Percentiles rank a stretch among this genome's conserved stretches.
Evolutionary conservation across 2,888 invertebrate genomes (phyloP).

Genomic region (Ichneumoninae sp.): DNA sequence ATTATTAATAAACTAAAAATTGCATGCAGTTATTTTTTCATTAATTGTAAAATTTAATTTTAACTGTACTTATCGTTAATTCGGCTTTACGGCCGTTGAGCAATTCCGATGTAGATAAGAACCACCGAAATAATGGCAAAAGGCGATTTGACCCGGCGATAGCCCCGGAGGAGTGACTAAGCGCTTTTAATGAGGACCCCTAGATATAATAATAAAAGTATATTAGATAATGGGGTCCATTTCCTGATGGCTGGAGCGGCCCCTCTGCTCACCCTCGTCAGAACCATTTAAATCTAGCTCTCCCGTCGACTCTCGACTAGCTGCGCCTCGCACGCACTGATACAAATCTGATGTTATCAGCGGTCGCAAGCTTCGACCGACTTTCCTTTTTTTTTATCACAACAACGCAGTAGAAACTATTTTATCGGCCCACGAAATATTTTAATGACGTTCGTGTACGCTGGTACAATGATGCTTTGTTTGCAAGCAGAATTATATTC

Average conservation of each 20-base stretch:
- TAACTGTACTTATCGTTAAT: neutral
- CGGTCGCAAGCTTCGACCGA: conserved; percentile 11
- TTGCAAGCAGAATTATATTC: conserved; percentile 52
- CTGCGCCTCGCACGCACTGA: conserved; percentile 27
- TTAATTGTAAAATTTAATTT: neutral
- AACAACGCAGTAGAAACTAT: conserved; percentile 25
- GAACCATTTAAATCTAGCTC: conserved; percentile 67
- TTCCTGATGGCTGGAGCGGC: conserved; percentile 73
- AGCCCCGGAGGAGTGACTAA: conserved; percentile 68
- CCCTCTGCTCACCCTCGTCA: conserved; percentile 67
- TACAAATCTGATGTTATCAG: conserved; percentile 33
- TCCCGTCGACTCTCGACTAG: conserved; percentile 29
- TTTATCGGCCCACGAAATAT: conserved; percentile 57
- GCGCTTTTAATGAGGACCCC: conserved; percentile 73
- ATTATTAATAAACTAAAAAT: neutral
- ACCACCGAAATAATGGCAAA: conserved; percentile 38
- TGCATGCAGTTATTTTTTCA: no score
- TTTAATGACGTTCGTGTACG: conserved; percentile 61
- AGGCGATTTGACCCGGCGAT: conserved; percentile 2
- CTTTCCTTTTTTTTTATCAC: conserved; percentile 15
- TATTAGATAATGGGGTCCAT: conserved; percentile 80
- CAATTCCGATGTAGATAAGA: neutral
- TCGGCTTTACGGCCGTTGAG: neutral
- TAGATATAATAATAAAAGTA: conserved; percentile 79
- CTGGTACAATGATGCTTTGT: conserved; percentile 57